Base-by-base conservation (phyloP, 2,888 invertebrate genomes). In the Cantharis nigra region DNA sequence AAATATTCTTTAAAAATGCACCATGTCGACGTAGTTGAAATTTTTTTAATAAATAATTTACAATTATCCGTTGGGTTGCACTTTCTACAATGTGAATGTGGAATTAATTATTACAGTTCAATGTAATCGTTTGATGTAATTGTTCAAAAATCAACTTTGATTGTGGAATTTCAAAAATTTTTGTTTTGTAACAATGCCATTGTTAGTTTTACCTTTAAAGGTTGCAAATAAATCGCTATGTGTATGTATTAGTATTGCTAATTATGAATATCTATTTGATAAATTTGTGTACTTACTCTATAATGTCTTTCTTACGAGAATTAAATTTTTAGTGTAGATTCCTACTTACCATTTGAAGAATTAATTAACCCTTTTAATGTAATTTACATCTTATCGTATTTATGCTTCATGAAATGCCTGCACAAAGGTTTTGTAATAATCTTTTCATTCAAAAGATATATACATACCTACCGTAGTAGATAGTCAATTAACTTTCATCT, bases 81-180 rank as follows among this genome's bases (percentile, higher is more conserved):
- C 74, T 74, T 74, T 74, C 74, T 74, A 74, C 74, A 69, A 69
- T 74, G 74, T 69, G 74, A 74, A 69, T 74, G 74, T 74, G 74
- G 49, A 74, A 74, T 74, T 69, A 63, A 74, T 74, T 74, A 74
- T 18, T 23, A 20, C 26, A 26, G 65, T 23, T 18, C 23, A 23
- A 67, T 67, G 18, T 67, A 67, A 67, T 26, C 49, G 13, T 4
- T 67, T 20, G 16, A 67, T 18, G 23, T 67, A 67, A 67, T 23
- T 67, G 65, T 67, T 49, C 13, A 49, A 49, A 49, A 49, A 13
- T 49, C 49, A 49, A 49, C 49, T 49, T n/a, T n/a, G n/a, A 49
- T 49, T 49, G 49, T 49, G 49, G 49, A 49, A 49, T 49, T 49
- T 49, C 49, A 49, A 49, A 49, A 49, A 49, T 49, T 49, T 49